Evolutionary conservation across 1,140 invertebrate species (phyloP).

Genomic region (Papilio aristodemus): DNA sequence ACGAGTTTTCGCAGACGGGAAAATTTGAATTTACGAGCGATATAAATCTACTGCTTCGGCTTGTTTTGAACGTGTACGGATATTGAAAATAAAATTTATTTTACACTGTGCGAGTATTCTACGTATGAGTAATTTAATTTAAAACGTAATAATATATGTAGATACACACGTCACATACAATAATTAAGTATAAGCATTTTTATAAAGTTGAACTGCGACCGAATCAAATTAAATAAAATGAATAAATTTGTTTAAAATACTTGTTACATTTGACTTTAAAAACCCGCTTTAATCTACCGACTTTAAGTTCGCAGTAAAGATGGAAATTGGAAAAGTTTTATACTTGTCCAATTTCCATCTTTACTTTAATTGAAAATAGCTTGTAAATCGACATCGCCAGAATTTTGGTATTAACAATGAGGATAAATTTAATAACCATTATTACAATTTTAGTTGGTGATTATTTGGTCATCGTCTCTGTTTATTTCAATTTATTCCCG

Average conservation of each 20-base stretch:
- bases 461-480: neutral
- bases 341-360: no score
- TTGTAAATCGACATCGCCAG: neutral
- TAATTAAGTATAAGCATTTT: neutral
- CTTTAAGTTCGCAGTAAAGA: neutral
- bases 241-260: neutral
- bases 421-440: neutral
- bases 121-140: neutral
- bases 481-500: no score
- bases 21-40: conserved; percentile 12
- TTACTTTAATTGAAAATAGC: neutral
- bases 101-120: no score
- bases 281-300: neutral
- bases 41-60: conserved; percentile 2
- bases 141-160: neutral
- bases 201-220: no score
- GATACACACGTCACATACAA: neutral
- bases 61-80: conserved; percentile 4
- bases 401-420: neutral
- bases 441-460: neutral
- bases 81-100: conserved; percentile 3
- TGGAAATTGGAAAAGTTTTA: conserved; percentile 10
- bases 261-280: conserved; percentile 1
- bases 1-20: conserved; percentile 10
- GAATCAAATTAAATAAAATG: no score